Conservation (phyloP, 2,797 vertebrate species). For the Anabas testudineus region DNA sequence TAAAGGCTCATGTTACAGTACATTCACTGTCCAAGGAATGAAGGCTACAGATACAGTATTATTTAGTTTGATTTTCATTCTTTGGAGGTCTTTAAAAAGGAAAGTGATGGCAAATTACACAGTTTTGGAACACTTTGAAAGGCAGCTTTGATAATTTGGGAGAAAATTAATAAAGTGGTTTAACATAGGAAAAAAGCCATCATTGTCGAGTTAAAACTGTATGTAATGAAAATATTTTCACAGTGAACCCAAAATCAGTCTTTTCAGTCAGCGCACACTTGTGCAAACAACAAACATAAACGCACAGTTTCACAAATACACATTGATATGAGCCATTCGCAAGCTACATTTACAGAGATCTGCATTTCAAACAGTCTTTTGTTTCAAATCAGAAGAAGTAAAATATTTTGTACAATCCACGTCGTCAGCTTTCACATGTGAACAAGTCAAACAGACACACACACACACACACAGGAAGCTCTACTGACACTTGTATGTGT, state of each 20-base stretch:
- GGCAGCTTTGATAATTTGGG: background rate
- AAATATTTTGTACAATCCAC: conserved; percentile 57
- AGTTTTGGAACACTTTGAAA: background rate
- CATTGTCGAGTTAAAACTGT: background rate
- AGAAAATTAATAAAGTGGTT: background rate
- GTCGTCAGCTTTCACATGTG: conserved; percentile 50
- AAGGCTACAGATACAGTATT: background rate
- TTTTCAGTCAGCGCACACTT: background rate
- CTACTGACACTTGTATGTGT: conserved; percentile 38
- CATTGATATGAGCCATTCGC: conserved; percentile 3
- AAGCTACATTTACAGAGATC: conserved; percentile 35
- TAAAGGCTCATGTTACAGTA: background rate
- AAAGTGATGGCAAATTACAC: background rate
- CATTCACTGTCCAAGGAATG: background rate
- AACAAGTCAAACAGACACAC: conserved; percentile 26
- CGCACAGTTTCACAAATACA: background rate
- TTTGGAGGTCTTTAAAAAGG: background rate
- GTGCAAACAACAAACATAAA: background rate
- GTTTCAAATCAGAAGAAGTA: conserved; percentile 8
- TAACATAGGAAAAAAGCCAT: no score
- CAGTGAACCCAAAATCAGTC: background rate
- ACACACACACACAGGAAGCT: conserved; percentile 29
- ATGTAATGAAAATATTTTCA: background rate
- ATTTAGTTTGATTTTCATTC: background rate
- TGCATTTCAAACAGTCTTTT: conserved; percentile 59